Conservation (phyloP, 2,888 invertebrate genomes). For the Limenitis camilla region DNA sequence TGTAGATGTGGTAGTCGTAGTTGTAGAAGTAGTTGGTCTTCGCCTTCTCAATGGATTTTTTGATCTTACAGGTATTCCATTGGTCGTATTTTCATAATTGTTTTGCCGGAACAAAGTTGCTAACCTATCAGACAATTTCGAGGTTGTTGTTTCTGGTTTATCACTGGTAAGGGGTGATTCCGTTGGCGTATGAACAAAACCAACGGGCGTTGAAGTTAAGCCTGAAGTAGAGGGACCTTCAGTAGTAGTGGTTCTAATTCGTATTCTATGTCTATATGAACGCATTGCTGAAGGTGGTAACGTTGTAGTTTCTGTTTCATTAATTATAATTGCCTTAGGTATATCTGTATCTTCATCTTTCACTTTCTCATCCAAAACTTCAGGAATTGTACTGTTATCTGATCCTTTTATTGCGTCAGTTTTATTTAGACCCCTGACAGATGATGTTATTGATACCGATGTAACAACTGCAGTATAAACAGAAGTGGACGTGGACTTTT, state of each 20-base stretch:
- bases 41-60: conserved; percentile 52
- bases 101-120: conserved; percentile 45
- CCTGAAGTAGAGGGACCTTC: conserved; percentile 40
- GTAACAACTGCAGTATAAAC: conserved; percentile 71
- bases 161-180: conserved; percentile 51
- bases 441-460: conserved; percentile 69
- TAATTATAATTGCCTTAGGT: conserved; percentile 33
- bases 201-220: conserved; percentile 31
- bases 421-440: conserved; percentile 65
- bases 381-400: conserved; percentile 40
- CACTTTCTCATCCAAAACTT: conserved; percentile 26
- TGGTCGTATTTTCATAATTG: conserved; percentile 40
- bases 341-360: conserved; percentile 37
- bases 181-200: conserved; percentile 34
- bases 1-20: conserved; percentile 39
- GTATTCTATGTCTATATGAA: conserved; percentile 51
- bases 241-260: conserved; percentile 61
- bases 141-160: conserved; percentile 36
- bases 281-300: conserved; percentile 31
- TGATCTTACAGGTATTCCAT: conserved; percentile 42
- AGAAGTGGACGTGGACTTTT: conserved; percentile 63
- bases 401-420: conserved; percentile 47
- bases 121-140: conserved; percentile 46
- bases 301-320: conserved; percentile 40
- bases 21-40: conserved; percentile 64